Evolutionary conservation across 2,113 vertebrate genomes (phyloP).

Genomic region (Fulica atra): DNA sequence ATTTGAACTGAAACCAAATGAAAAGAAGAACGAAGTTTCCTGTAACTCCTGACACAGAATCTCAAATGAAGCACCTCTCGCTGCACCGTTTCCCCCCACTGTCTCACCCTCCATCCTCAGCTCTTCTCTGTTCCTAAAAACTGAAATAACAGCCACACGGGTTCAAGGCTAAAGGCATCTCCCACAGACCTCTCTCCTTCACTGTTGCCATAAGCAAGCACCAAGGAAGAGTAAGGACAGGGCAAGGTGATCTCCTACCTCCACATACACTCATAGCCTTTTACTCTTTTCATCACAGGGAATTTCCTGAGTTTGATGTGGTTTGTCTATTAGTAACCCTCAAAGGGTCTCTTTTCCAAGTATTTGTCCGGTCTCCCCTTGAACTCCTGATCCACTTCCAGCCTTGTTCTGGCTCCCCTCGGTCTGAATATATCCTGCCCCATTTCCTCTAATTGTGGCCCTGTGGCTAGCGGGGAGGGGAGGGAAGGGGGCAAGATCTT

Average conservation of each 20-base stretch:
- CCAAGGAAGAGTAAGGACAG: not conserved
- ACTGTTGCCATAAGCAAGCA: not conserved
- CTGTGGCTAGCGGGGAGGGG: not conserved
- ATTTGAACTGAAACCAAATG: not conserved
- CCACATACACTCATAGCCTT: not conserved
- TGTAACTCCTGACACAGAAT: not conserved
- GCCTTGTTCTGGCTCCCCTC: not conserved
- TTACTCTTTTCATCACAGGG: not conserved
- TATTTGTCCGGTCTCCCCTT: not conserved
- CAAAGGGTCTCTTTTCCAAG: not conserved
- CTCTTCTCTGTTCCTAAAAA: not conserved
- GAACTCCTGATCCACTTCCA: not conserved
- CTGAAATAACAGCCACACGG: not conserved
- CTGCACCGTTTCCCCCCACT: fast-evolving
- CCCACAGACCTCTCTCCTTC: not conserved
- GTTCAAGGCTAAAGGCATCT: not conserved
- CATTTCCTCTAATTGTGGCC: slow-evolving; percentile 26
- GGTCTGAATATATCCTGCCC: not conserved
- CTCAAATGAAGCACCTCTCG: fast-evolving
- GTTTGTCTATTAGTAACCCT: not conserved
- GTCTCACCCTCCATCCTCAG: not conserved
- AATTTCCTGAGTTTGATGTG: not conserved
- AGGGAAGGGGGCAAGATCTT: not conserved
- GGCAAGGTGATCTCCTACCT: not conserved
- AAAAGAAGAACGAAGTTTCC: not conserved